A percentile compares a stretch with the other conserved stretches of the same genome.
phyloP scores from a whole-genome alignment of 2,113 vertebrate species.

The Mormyrus iriodes region DNA sequence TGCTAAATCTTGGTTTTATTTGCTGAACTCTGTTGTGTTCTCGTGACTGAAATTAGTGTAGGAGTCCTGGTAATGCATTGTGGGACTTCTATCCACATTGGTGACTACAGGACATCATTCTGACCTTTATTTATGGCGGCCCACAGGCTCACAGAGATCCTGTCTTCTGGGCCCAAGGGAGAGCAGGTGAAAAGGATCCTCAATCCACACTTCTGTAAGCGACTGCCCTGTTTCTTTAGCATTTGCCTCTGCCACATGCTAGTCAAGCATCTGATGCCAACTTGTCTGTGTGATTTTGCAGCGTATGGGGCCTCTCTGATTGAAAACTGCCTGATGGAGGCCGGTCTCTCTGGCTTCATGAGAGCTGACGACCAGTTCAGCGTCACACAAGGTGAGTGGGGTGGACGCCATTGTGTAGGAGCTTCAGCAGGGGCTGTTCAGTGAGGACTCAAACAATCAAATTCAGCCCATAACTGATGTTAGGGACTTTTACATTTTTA shows the following conservation, averaged over 20 bases:
- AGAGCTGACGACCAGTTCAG: slow-evolving; percentile 72
- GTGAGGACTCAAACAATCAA: neutral
- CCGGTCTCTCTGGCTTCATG: slow-evolving; percentile 67
- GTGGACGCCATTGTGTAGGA: neutral
- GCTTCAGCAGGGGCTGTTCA: neutral
- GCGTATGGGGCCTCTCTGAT: slow-evolving; percentile 88
- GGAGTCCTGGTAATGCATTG: neutral
- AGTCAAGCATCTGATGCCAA: neutral
- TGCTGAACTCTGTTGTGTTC: neutral
- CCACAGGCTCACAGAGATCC: slow-evolving; percentile 76
- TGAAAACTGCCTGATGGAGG: slow-evolving; percentile 86
- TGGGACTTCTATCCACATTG: neutral
- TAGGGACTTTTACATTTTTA: neutral
- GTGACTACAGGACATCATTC: neutral
- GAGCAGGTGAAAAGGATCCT: slow-evolving; percentile 86
- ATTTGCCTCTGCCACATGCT: neutral
- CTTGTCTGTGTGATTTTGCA: slow-evolving; percentile 37
- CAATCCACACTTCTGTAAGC: slow-evolving; percentile 89
- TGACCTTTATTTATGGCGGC: neutral
- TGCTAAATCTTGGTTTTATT: neutral
- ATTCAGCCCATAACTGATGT: neutral
- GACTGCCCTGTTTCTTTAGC: neutral
- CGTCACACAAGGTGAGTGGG: slow-evolving; percentile 52
- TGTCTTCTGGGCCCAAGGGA: slow-evolving; percentile 66
- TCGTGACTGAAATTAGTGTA: neutral